A percentile compares a stretch with the other conserved stretches of the same genome.
phyloP scores from a whole-genome alignment of 2,888 invertebrate species.

The Volucella inflata region DNA sequence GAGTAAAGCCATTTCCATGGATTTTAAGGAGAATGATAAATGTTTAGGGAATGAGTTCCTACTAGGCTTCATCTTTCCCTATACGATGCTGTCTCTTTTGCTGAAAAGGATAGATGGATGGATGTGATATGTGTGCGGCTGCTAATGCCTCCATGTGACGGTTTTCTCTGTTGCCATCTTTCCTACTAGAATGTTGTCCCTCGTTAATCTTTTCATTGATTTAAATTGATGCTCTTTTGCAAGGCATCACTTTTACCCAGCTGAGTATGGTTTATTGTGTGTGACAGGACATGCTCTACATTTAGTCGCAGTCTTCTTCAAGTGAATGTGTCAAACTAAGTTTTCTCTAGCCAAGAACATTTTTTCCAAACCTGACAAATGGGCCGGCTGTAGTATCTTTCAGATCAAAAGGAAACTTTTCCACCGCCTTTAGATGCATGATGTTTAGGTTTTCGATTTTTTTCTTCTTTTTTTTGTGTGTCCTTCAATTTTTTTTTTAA shows the following conservation, averaged over 20 bases:
- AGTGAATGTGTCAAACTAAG: constrained; percentile 67
- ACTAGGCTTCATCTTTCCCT: constrained; percentile 56
- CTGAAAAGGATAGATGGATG: constrained; percentile 63
- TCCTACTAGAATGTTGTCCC: constrained; percentile 53
- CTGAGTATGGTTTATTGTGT: constrained; percentile 70
- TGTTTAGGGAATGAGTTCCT: constrained; percentile 42
- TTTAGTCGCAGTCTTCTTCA: constrained; percentile 56
- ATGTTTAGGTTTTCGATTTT: not conserved
- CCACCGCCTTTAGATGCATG: constrained; percentile 33
- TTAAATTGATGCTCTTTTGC: constrained; percentile 74
- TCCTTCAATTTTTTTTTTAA: too few relatives aligned
- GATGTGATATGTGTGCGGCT: constrained; percentile 57
- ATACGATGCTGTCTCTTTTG: constrained; percentile 49
- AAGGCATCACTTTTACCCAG: constrained; percentile 58
- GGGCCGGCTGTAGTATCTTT: constrained; percentile 51
- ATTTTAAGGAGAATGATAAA: constrained; percentile 69
- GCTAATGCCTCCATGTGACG: constrained; percentile 40
- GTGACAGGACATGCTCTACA: constrained; percentile 73
- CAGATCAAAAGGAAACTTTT: constrained; percentile 26
- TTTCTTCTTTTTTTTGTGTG: too few relatives aligned
- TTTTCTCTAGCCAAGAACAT: constrained; percentile 64
- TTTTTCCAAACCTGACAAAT: constrained; percentile 69
- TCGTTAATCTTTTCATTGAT: constrained; percentile 75
- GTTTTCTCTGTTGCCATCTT: constrained; percentile 1
- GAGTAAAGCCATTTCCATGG: constrained; percentile 51